Evolutionary conservation across 2,113 vertebrate genomes (phyloP), one percentile per base, ranked within the genome.

Genomic region (Dendropsophus ebraccatus): DNA sequence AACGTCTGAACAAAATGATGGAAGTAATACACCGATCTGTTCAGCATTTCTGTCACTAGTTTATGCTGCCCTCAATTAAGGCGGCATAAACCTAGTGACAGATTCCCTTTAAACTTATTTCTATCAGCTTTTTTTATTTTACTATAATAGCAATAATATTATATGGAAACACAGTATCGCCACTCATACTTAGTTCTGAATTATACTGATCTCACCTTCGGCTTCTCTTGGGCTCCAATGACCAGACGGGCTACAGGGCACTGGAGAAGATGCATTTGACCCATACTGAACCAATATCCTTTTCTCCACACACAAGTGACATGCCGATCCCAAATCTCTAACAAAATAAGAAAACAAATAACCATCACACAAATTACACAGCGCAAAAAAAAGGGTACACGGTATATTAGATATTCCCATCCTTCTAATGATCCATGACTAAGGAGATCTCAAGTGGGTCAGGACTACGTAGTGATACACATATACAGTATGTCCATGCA

Each of bases 291-390:
- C 94, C 82, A 99, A 93, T 90, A 97, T 93, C 89, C 92, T 93
- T 90, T 96, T 96, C 90, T 99, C 97, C 0, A 91, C 93, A 87
- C 98, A 99, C 92, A 97, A 96, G 89, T 98, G 96, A 93, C 98
- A 99, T 84, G 97, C 95, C 95, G 96, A 97, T 99, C 97, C 97
- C 97, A 98, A 94, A 97, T 98, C 97, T 98, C 98, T 99, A 99
- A 96, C 95, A 98, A 96, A 96, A 95, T 95, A 97, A 96, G 94
- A 98, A 94, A 94, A 92, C 82, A 92, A 88, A 92, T 90, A 90
- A 88, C 95, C 92, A 97, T 21, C 95, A 96, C 7, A 70, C 32
- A 70, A 70, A 70, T 41, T 70, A 37, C 32, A 70, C 19, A 37
- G 23, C 17, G 11, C 17, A 35, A 41, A 21, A 23, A 37, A 67